Evolutionary conservation across 2,113 vertebrate genomes (phyloP).

Genomic region (Cacatua alba): DNA sequence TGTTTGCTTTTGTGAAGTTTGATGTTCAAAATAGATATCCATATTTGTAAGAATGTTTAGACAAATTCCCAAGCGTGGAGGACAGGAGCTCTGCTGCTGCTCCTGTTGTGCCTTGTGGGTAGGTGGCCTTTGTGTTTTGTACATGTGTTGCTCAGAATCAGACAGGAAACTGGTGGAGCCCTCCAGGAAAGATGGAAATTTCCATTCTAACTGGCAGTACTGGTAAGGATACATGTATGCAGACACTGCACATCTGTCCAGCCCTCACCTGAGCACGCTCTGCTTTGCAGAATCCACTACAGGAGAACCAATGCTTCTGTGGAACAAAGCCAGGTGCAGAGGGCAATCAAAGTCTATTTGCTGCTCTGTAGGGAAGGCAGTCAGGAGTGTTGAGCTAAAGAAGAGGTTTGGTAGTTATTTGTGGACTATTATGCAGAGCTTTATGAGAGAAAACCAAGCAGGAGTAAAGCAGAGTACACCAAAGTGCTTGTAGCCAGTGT

Average conservation of each 20-base stretch:
- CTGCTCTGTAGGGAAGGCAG: neutral
- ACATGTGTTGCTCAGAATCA: neutral
- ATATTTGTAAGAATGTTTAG: neutral
- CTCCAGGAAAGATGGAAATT: neutral
- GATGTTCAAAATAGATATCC: accelerated
- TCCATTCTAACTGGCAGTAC: accelerated
- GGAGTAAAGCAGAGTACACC: neutral
- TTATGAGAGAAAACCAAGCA: neutral
- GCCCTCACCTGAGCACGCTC: accelerated
- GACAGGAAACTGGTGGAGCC: neutral
- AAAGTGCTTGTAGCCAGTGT: neutral
- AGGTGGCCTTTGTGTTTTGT: neutral
- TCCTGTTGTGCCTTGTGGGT: neutral
- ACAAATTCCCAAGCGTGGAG: accelerated
- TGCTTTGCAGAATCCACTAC: neutral
- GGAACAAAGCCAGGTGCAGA: neutral
- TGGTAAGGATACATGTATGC: accelerated
- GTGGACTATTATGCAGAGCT: neutral
- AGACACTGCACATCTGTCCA: accelerated
- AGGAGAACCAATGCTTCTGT: neutral
- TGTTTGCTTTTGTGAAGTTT: neutral
- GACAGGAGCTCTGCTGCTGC: neutral
- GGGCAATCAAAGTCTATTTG: neutral
- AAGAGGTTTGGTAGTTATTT: neutral
- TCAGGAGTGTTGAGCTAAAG: neutral